phyloP scores from a whole-genome alignment of 53 echinoderm and acorn worm species.

The Luidia sarsii region DNA sequence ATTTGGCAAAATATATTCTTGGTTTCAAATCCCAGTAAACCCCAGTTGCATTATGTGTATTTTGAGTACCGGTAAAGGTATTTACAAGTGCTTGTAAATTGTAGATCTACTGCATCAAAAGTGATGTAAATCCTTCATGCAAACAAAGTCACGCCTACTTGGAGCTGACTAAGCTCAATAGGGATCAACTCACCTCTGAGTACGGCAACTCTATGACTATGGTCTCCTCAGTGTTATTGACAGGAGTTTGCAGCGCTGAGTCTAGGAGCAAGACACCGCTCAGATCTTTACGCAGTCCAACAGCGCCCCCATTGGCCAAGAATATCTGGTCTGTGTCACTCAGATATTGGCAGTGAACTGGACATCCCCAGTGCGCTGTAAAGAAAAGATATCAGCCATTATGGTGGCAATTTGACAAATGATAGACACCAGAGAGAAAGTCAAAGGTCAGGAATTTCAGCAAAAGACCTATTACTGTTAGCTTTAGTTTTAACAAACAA shows the following conservation, averaged over 20 bases:
- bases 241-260: conserved; percentile 93
- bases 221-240: conserved; percentile 65
- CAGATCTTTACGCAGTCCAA: conserved; percentile 89
- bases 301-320: conserved; percentile 74
- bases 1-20: too few relatives aligned
- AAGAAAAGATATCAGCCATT: too few relatives aligned
- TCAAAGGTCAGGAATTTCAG: too few relatives aligned
- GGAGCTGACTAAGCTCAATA: neutral
- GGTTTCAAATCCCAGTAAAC: too few relatives aligned
- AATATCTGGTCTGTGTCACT: conserved; percentile 85
- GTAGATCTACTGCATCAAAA: neutral
- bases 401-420: too few relatives aligned
- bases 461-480: too few relatives aligned
- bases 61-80: too few relatives aligned
- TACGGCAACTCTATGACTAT: conserved; percentile 91
- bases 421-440: too few relatives aligned
- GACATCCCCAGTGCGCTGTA: conserved; percentile 62
- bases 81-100: neutral
- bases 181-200: conserved; percentile 74
- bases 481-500: too few relatives aligned
- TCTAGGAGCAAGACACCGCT: conserved; percentile 95
- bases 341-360: conserved; percentile 80
- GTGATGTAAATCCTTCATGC: too few relatives aligned
- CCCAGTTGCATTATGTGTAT: too few relatives aligned
- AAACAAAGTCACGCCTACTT: too few relatives aligned